These are phyloP conservation scores for Pantherophis alleghaniensis DNA, from an alignment of 2,797 vertebrate species.

Conservation along the genomic window DNA sequence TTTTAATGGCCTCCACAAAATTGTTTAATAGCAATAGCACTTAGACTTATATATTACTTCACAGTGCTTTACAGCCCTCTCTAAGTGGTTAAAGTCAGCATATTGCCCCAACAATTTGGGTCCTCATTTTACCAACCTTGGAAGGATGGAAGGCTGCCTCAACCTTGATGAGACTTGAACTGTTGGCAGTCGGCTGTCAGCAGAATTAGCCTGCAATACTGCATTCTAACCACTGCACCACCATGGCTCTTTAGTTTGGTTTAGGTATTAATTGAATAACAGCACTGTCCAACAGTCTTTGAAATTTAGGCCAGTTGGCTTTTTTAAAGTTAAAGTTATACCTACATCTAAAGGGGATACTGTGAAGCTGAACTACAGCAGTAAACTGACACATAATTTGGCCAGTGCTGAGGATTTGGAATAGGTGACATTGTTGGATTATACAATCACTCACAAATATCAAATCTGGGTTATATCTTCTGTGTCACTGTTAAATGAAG, in stretches of 20 bases:
- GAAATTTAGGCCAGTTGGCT: not conserved
- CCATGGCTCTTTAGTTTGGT: not conserved
- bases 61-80: not conserved
- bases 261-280: not conserved
- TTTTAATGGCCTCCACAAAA: not conserved
- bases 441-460: not conserved
- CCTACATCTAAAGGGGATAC: not conserved
- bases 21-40: not conserved
- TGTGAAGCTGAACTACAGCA: not conserved
- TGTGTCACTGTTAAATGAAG: not conserved
- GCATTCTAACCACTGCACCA: not conserved
- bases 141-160: not conserved
- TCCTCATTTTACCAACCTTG: not conserved
- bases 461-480: not conserved
- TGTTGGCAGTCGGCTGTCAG: not conserved
- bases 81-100: not conserved
- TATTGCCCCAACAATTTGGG: not conserved
- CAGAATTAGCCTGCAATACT: not conserved
- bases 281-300: not conserved
- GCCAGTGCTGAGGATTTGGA: not conserved
- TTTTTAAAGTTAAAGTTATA: not conserved
- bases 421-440: not conserved
- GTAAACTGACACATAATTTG: not conserved
- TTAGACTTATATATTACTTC: not conserved
- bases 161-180: not conserved